A percentile compares a stretch with the other conserved stretches of the same genome.
Evolutionary conservation across 2,888 invertebrate genomes (phyloP).

Genomic region (Petrolisthes cinctipes): DNA sequence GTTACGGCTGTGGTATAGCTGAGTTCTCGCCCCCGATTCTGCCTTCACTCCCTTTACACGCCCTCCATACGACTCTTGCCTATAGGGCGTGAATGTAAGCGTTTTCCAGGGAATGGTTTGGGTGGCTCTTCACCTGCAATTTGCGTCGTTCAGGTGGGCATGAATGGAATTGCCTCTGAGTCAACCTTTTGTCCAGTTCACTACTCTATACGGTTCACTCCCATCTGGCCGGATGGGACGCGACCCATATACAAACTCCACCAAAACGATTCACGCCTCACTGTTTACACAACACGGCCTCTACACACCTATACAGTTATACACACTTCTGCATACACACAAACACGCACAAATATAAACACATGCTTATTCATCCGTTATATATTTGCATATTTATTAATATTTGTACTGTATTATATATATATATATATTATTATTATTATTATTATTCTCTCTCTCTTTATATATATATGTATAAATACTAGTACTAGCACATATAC

Average conservation of each 20-base stretch:
- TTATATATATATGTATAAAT: conserved; percentile 7
- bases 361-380: background rate
- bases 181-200: background rate
- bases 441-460: too few species aligned
- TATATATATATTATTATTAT: conserved; percentile 13
- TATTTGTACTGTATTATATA: background rate
- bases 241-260: background rate
- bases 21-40: background rate
- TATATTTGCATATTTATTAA: background rate
- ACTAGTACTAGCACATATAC: background rate
- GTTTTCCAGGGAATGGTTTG: conserved; percentile 34
- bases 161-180: conserved; percentile 32
- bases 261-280: background rate
- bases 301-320: background rate
- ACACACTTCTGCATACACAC: conserved; percentile 11
- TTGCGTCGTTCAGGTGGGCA: conserved; percentile 11
- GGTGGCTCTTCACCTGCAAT: conserved; percentile 43
- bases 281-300: background rate
- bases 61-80: background rate
- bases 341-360: background rate
- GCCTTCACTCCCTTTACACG: too few species aligned
- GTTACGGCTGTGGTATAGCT: background rate
- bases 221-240: background rate
- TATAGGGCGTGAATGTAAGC: conserved; percentile 8
- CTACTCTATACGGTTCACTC: background rate